Evolutionary conservation across 1,140 invertebrate species (phyloP).

Genomic region (Ooceraea biroi): DNA sequence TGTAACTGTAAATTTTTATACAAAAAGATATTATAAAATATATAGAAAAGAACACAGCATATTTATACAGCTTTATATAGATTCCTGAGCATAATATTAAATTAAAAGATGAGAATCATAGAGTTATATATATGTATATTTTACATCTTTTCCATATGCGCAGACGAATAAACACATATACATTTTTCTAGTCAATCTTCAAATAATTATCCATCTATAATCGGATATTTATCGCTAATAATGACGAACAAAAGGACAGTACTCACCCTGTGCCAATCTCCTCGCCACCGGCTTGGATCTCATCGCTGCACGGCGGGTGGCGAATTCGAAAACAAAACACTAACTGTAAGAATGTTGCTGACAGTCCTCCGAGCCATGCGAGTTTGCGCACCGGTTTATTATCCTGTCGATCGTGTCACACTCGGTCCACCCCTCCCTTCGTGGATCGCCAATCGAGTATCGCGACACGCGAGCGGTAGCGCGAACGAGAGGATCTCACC

Average conservation of each 20-base stretch:
- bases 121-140: background rate
- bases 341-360: conserved; percentile 74
- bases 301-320: conserved; percentile 81
- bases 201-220: background rate
- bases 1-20: background rate
- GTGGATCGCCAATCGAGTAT: conserved; percentile 6
- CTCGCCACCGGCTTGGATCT: conserved; percentile 86
- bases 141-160: background rate
- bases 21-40: background rate
- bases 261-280: conserved; percentile 86
- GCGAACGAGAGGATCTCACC: conserved; percentile 6
- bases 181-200: background rate
- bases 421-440: conserved; percentile 41
- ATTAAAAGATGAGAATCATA: background rate
- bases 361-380: conserved; percentile 83
- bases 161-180: no score
- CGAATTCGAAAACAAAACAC: conserved; percentile 83
- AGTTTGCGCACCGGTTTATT: conserved; percentile 68
- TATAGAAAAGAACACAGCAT: no score
- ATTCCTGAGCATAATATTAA: background rate
- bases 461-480: conserved; percentile 1
- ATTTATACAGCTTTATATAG: background rate
- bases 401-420: conserved; percentile 69
- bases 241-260: background rate
- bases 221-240: background rate